phyloP scores from a whole-genome alignment of 2,888 invertebrate genomes.

The Mongoloraphidia duomilia region DNA sequence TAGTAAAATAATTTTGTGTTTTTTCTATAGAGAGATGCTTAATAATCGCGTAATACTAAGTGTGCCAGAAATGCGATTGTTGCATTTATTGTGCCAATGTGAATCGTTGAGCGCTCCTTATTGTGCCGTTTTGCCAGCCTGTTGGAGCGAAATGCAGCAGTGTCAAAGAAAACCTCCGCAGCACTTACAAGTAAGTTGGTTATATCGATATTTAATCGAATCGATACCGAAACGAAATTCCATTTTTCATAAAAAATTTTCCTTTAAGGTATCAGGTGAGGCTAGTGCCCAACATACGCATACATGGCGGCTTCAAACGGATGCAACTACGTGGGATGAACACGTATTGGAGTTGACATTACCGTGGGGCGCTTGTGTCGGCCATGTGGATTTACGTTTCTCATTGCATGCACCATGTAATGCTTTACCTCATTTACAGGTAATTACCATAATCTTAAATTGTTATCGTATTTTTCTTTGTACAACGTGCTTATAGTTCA shows the following conservation, averaged over 20 bases:
- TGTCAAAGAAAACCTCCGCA: slow-evolving; percentile 80
- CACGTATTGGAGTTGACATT: slow-evolving; percentile 81
- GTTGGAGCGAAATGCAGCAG: slow-evolving; percentile 87
- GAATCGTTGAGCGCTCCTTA: slow-evolving; percentile 56
- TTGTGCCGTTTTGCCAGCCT: slow-evolving; percentile 79
- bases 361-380: slow-evolving; percentile 61
- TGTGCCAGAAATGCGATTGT: slow-evolving; percentile 32
- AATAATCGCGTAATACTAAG: slow-evolving; percentile 25
- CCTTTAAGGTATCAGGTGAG: slow-evolving; percentile 27
- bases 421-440: slow-evolving; percentile 65
- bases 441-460: slow-evolving; percentile 26
- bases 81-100: slow-evolving; percentile 64
- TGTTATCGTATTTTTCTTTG: no score
- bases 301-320: slow-evolving; percentile 79
- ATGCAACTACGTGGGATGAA: slow-evolving; percentile 82
- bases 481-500: no score
- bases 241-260: neutral
- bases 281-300: slow-evolving; percentile 57
- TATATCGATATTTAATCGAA: slow-evolving; percentile 24
- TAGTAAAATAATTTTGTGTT: neutral
- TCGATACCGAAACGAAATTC: neutral
- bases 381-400: slow-evolving; percentile 84
- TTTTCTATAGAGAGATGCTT: slow-evolving; percentile 17
- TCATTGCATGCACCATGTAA: slow-evolving; percentile 64
- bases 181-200: slow-evolving; percentile 36